These are phyloP conservation scores for Antrozous pallidus DNA, from an alignment of 2,797 vertebrate genomes.

Conservation along the genomic window DNA sequence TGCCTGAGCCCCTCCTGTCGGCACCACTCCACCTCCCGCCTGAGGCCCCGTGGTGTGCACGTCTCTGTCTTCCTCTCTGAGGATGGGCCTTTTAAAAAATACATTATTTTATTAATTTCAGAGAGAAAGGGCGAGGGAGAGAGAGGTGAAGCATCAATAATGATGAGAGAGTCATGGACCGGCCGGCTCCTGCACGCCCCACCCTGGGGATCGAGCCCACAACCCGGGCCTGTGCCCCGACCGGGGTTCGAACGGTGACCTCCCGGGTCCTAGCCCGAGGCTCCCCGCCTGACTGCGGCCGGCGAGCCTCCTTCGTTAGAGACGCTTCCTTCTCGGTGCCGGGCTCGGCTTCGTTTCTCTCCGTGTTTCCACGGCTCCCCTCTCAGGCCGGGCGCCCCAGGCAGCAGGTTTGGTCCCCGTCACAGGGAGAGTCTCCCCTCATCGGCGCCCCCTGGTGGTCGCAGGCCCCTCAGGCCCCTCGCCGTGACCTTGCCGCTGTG, in stretches of 20 bases:
- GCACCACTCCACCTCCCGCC: fast-evolving
- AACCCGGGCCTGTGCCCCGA: no score
- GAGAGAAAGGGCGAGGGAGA: no score
- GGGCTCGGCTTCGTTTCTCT: not conserved
- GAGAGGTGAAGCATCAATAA: no score
- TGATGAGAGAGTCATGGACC: no score
- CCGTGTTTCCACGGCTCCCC: not conserved
- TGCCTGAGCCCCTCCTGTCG: not conserved
- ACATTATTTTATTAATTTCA: no score
- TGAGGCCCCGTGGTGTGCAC: fast-evolving
- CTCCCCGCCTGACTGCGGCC: no score
- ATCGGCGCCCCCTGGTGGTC: not conserved
- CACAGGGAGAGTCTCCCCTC: not conserved
- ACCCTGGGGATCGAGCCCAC: no score
- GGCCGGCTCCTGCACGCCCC: no score
- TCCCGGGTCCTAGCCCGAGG: no score
- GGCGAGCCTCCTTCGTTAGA: not conserved
- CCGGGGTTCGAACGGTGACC: not conserved
- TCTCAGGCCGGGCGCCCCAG: not conserved
- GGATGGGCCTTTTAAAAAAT: not conserved
- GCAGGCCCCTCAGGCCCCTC: not conserved
- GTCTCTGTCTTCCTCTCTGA: not conserved
- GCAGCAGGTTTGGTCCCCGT: not conserved
- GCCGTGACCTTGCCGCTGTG: not conserved
- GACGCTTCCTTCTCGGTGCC: not conserved